These are phyloP conservation scores for Nemoura dubitans DNA, from an alignment of 2,888 invertebrate genomes.

Conservation along the genomic window DNA sequence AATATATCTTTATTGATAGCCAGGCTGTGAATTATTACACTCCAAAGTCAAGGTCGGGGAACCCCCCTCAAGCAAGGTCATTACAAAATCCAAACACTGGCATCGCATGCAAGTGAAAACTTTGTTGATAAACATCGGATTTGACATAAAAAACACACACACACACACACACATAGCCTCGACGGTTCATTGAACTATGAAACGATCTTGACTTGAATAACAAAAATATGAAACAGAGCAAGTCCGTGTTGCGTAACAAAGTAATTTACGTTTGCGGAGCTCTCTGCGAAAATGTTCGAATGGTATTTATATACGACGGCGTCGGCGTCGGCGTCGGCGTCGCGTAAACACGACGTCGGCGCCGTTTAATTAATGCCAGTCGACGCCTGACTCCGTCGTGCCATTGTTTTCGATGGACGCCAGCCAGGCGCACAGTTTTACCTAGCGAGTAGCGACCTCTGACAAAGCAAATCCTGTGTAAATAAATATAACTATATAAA, in stretches of 20 bases:
- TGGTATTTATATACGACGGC: neutral
- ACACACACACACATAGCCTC: too few species aligned
- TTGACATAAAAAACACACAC: conserved; percentile 37
- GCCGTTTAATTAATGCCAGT: neutral
- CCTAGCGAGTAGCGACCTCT: neutral
- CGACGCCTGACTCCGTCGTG: neutral
- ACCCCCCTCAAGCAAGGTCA: conserved; percentile 41
- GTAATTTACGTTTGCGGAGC: neutral
- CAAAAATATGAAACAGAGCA: neutral
- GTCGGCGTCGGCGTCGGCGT: too few species aligned
- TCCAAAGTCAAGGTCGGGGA: conserved; percentile 36
- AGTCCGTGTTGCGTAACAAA: neutral
- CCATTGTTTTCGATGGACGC: neutral
- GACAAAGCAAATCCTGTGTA: neutral
- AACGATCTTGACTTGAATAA: conserved; percentile 20
- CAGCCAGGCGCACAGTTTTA: neutral
- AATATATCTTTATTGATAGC: conserved; percentile 37
- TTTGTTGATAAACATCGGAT: conserved; percentile 46
- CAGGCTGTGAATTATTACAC: conserved; percentile 32
- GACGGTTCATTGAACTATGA: conserved; percentile 23
- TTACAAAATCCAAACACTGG: conserved; percentile 44
- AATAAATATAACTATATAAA: neutral
- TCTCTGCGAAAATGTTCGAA: neutral
- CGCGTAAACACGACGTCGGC: neutral
- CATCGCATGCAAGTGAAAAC: conserved; percentile 41